Evolutionary conservation across 2,113 vertebrate species (phyloP).

Genomic region (Esox niger): DNA sequence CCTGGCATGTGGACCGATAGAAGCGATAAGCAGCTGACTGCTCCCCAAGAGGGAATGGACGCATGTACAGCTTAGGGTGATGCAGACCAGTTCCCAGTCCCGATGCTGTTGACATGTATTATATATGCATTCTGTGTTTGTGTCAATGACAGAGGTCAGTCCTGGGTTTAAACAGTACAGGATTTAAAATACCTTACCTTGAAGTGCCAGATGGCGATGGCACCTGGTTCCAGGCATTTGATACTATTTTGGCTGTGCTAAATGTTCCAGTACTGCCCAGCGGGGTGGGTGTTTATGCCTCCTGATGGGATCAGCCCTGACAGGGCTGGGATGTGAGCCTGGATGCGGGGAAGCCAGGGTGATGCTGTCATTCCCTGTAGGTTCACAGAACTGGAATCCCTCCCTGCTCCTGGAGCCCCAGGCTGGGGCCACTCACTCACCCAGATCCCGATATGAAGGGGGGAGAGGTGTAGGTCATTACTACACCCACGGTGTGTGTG

Average conservation of each 20-base stretch:
- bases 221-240: not conserved
- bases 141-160: no score
- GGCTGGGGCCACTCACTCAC: conserved; percentile 16
- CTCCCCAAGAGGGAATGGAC: not conserved
- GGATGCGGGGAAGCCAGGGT: conserved; percentile 25
- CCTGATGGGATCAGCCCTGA: conserved; percentile 15
- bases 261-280: not conserved
- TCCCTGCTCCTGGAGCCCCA: conserved; percentile 13
- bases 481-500: not conserved
- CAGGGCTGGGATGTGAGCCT: conserved; percentile 33
- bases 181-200: no score
- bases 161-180: no score
- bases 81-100: not conserved
- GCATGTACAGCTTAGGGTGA: not conserved
- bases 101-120: not conserved
- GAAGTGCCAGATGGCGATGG: no score
- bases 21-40: not conserved
- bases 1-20: not conserved
- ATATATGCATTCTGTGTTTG: not conserved
- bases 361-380: conserved; percentile 31
- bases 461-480: not conserved
- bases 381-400: conserved; percentile 23
- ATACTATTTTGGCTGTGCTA: not conserved
- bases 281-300: not conserved
- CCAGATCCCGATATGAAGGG: not conserved